phyloP scores from a whole-genome alignment of 2,888 invertebrate genomes.

The Tachystola acroxantha region DNA sequence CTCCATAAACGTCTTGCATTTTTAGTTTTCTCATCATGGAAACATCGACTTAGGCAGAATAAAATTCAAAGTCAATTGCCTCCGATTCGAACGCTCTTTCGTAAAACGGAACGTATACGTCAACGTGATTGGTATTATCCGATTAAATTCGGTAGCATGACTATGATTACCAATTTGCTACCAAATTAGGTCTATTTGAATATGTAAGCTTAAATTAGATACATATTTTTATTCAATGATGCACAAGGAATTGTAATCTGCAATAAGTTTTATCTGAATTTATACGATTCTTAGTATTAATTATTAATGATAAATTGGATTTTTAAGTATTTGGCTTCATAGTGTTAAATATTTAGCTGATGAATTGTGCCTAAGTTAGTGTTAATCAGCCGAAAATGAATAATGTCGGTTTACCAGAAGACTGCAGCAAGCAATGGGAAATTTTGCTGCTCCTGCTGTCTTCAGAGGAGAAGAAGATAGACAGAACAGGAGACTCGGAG shows the following conservation, averaged over 20 bases:
- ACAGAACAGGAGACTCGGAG: conserved; percentile 53
- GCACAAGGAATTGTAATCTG: not conserved
- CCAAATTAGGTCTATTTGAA: not conserved
- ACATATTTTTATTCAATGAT: not conserved
- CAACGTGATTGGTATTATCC: conserved; percentile 3
- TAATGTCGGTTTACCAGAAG: conserved; percentile 44
- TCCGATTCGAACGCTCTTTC: not conserved
- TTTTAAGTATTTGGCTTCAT: not conserved
- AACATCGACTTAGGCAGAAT: no score
- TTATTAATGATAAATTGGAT: not conserved
- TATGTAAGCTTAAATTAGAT: no score
- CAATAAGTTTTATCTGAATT: not conserved
- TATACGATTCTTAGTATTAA: not conserved
- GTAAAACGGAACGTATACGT: conserved; percentile 2
- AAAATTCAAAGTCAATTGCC: no score
- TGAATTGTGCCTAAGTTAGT: conserved; percentile 12
- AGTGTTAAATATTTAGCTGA: not conserved
- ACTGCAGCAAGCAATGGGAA: conserved; percentile 65
- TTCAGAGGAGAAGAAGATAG: conserved; percentile 65
- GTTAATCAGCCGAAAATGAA: conserved; percentile 30
- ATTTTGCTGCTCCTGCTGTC: conserved; percentile 56
- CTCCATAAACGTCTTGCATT: no score
- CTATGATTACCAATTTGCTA: not conserved
- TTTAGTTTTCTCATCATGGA: no score
- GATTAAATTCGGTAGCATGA: not conserved